Base-by-base conservation (phyloP, 2,113 vertebrate genomes). In the Columba janthina region DNA sequence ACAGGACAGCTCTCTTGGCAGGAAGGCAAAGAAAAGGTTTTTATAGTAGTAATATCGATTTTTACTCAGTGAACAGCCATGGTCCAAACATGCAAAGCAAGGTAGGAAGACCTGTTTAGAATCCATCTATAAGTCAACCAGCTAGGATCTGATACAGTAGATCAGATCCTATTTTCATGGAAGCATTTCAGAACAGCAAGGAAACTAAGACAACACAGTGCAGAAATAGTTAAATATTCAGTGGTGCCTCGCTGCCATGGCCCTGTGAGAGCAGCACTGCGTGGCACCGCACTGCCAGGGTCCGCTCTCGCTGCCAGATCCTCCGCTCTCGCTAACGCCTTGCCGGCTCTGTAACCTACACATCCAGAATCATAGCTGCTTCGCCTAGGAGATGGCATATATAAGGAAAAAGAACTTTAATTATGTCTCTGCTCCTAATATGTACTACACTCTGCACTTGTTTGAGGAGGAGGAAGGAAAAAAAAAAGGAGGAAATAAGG, bases 41-140 rank as follows among this genome's bases (percentile, higher is more conserved):
- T 80, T 20, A 40, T 10, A 42, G 42, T 2, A 75, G 56, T 50
- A 44, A 62, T 0, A 0, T 58, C 19, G 3, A 4, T 17, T 56
- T 85, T 85, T 64, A 65, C 29, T 19, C 57, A 77, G 34, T 66
- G 31, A 82, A 74, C 19, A 71, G 29, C 42, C 19, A 24, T 5
- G 31, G 67, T 72, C 46, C n/a, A 58, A 76, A 69, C 10, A 25
- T 21, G 13, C 34, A 42, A 92, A 84, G n/a, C 10, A 36, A 17
- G 4, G 34, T 54, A 66, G 75, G 62, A 62, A 67, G n/a, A 48
- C 16, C 61, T 61, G 19, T 81, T 89, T 46, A 46, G 60, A 80
- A 74, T 38, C 28, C 13, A 29, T 40, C 61, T 78, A 6, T 31
- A 81, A 66, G 58, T 80, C 56, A 71, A 65, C 24, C 46, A 73